Percentiles rank a stretch among this genome's conserved stretches.
These are phyloP conservation scores for Lophius piscatorius DNA, from an alignment of 2,113 vertebrate species.

Conservation along the genomic window DNA sequence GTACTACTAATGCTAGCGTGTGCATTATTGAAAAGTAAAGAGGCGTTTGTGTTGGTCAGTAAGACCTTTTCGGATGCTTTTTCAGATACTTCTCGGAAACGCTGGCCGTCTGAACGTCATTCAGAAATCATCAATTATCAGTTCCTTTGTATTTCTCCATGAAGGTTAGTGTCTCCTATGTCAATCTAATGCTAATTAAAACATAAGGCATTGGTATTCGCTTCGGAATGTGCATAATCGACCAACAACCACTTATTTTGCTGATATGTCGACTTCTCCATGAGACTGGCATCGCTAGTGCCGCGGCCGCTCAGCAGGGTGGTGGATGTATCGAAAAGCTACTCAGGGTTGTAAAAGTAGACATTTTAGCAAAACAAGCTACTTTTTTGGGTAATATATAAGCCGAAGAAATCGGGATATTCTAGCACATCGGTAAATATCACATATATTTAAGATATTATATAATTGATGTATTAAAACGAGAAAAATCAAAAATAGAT, in stretches of 20 bases:
- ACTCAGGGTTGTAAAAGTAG: neutral
- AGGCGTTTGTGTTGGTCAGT: neutral
- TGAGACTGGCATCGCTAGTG: neutral
- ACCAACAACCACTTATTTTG: rapidly evolving
- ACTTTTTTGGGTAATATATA: rapidly evolving
- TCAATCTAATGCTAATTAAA: neutral
- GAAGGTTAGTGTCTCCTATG: rapidly evolving
- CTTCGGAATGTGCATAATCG: neutral
- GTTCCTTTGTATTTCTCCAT: rapidly evolving
- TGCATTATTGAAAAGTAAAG: rapidly evolving
- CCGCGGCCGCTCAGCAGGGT: conserved; percentile 22
- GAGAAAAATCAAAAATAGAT: rapidly evolving
- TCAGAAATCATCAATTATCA: conserved; percentile 8
- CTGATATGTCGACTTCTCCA: conserved; percentile 8
- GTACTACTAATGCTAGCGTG: neutral
- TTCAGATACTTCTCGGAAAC: too few relatives aligned
- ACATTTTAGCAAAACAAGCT: rapidly evolving
- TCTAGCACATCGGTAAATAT: rapidly evolving
- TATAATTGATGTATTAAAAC: rapidly evolving
- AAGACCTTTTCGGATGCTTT: too few relatives aligned
- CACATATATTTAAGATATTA: rapidly evolving
- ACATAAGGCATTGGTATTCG: rapidly evolving
- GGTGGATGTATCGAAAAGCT: neutral
- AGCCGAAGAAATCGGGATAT: neutral
- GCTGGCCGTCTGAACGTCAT: conserved; percentile 12